Evolutionary conservation across 2,113 vertebrate species (phyloP), one percentile per base, ranked within the genome.

Genomic region (Cnemophilus loriae): DNA sequence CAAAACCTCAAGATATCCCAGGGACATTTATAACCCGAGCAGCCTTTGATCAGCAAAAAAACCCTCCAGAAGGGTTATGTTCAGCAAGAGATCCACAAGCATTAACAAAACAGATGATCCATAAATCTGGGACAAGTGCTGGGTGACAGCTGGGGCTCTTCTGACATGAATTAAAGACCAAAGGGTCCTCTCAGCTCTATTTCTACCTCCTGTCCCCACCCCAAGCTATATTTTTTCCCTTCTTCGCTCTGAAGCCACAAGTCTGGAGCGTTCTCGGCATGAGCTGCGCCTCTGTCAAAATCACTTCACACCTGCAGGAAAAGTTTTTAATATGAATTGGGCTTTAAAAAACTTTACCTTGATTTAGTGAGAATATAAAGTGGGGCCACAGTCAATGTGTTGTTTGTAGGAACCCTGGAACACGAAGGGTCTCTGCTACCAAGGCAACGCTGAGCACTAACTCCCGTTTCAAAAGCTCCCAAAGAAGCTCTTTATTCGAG

Each of bases 301-400:
- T 98, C 97, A 97, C 92, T 97, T 95, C 77, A 53, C 97, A 98
- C 97, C 94, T 96, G 64, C 96, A 96, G 70, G 85, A 92, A 77
- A 94, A 83, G 4, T 59, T 95, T 86, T 63, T 63, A 77, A 91
- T 96, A 97, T 97, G 97, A 97, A 97, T 94, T 85, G 92, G 82
- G 81, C 96, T 97, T 97, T 97, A 98, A 98, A 98, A 97, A 95
- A 64, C 96, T 97, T 93, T 90, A 87, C 96, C 94, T 96, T 97
- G 93, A 97, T 96, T 98, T 97, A 97, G 96, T 93, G 97, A 97
- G 96, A 97, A 96, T 97, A 95, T 97, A 90, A 97, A 97, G 98
- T 88, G 74, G 92, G 87, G 80, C 94, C 86, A 82, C 24, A 97
- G 96, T 98, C 96, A 96, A 96, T 96, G 96, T 96, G 96, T 89